A percentile compares a stretch with the other conserved stretches of the same genome.
Conservation (phyloP, 2,888 invertebrate species). For the Antheraea yamamai region DNA sequence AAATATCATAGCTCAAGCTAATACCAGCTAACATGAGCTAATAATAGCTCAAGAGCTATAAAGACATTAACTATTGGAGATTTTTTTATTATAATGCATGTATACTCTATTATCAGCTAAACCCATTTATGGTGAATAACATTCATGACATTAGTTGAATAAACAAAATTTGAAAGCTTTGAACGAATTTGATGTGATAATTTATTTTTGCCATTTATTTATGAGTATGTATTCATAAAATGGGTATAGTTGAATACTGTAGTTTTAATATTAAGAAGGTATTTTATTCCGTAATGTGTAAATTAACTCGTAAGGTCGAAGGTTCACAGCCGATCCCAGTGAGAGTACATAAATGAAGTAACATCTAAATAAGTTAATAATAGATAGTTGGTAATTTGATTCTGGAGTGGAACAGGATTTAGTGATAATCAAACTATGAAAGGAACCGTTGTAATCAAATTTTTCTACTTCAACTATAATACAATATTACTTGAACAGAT, state of each 20-base stretch:
- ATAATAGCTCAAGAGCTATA: background rate
- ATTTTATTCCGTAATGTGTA: slow-evolving; percentile 7
- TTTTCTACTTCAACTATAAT: background rate
- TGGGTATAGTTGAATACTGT: slow-evolving; percentile 8
- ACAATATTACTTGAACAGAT: background rate
- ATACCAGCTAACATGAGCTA: background rate
- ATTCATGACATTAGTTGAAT: background rate
- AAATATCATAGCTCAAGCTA: slow-evolving; percentile 1
- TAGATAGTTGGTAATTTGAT: no score
- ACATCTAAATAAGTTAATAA: background rate
- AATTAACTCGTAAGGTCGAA: background rate
- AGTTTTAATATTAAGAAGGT: slow-evolving; percentile 6
- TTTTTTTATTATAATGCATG: background rate
- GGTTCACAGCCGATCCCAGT: background rate
- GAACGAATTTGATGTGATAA: background rate
- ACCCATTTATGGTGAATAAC: background rate
- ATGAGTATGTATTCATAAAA: background rate
- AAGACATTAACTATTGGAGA: slow-evolving; percentile 17
- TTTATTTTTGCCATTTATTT: background rate
- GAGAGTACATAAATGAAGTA: background rate
- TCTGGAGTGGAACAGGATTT: no score
- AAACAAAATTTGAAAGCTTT: background rate
- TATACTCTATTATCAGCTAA: slow-evolving; percentile 11
- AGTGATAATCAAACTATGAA: no score
- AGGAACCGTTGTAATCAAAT: no score